Evolutionary conservation across 1,140 invertebrate genomes (phyloP).

Genomic region (Leptonema lineaticorne): DNA sequence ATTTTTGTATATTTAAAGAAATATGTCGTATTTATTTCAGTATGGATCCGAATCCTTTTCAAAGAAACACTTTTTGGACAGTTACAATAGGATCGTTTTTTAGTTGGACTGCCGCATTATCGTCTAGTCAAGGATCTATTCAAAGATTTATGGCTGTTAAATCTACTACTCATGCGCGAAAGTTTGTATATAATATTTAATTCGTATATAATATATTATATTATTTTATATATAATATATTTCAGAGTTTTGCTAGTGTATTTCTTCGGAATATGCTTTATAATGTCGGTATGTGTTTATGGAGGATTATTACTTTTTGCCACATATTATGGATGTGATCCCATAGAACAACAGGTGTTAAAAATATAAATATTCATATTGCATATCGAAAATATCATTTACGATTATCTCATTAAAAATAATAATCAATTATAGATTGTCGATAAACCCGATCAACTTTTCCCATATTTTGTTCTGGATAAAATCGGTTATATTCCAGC

Average conservation of each 20-base stretch:
- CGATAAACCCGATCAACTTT: conserved; percentile 48
- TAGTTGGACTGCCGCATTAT: conserved; percentile 58
- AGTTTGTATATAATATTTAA: conserved; percentile 42
- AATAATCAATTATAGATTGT: conserved; percentile 36
- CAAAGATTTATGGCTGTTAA: conserved; percentile 63
- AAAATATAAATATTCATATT: neutral
- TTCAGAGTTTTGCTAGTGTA: conserved; percentile 29
- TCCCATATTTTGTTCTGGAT: conserved; percentile 60
- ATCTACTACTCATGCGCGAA: conserved; percentile 54
- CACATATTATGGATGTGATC: conserved; percentile 73
- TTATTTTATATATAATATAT: conserved; percentile 42
- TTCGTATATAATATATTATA: neutral
- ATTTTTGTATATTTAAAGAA: neutral
- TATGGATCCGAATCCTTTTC: conserved; percentile 64
- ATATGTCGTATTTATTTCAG: conserved; percentile 50
- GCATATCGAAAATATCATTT: too few species aligned
- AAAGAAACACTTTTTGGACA: conserved; percentile 72
- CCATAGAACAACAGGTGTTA: conserved; percentile 60
- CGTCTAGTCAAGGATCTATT: conserved; percentile 60
- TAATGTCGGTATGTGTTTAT: conserved; percentile 59
- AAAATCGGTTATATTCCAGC: conserved; percentile 55
- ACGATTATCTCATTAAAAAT: too few species aligned
- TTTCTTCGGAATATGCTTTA: conserved; percentile 49
- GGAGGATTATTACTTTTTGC: conserved; percentile 72
- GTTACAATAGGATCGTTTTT: conserved; percentile 68